Conservation (phyloP, 2,888 invertebrate species). For the Aquatica leii region DNA sequence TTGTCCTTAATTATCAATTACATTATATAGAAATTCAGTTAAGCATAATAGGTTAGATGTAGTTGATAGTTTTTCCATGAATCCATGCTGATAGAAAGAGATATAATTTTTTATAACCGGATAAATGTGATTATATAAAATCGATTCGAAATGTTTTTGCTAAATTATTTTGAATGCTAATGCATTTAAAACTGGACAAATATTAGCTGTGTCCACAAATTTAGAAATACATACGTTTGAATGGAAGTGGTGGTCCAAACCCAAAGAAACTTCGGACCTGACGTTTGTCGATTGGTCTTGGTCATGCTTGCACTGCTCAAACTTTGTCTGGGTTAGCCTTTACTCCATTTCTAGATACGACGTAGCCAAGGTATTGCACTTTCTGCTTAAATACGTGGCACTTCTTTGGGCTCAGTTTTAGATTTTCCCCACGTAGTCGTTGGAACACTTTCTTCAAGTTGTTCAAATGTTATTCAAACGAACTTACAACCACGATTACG, state of each 20-base stretch:
- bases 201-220: neutral
- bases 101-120: neutral
- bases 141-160: neutral
- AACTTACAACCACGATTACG: too few relatives aligned
- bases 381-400: too few relatives aligned
- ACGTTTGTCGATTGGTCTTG: too few relatives aligned
- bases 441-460: too few relatives aligned
- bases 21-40: neutral
- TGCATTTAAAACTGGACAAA: neutral
- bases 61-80: neutral
- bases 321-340: too few relatives aligned
- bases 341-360: too few relatives aligned
- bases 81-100: neutral
- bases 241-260: neutral
- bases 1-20: neutral
- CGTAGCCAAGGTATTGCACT: too few relatives aligned
- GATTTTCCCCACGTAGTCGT: too few relatives aligned
- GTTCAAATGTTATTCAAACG: too few relatives aligned
- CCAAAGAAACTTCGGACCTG: too few relatives aligned
- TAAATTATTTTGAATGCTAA: conserved; percentile 1
- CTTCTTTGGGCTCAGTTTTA: too few relatives aligned
- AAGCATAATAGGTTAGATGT: neutral
- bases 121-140: neutral
- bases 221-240: neutral
- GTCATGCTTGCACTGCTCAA: too few relatives aligned